Conservation (phyloP, 2,888 invertebrate genomes). For the Celastrina argiolus region DNA sequence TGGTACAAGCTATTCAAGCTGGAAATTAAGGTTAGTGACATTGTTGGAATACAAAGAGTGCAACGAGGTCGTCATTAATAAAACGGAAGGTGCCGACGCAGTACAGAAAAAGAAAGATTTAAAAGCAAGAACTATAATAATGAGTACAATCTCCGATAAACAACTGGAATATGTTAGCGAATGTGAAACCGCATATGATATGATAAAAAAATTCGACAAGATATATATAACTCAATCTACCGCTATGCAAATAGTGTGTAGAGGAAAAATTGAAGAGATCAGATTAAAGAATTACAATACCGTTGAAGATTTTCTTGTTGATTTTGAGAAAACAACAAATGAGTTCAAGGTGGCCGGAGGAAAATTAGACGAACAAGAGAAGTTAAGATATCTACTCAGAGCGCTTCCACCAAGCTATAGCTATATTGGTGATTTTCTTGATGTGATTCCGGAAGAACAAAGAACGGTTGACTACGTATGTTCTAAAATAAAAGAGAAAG, state of each 20-base stretch:
- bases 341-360: slow-evolving; percentile 37
- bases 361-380: slow-evolving; percentile 35
- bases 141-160: too few species aligned
- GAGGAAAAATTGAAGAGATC: slow-evolving; percentile 37
- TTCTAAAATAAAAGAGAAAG: slow-evolving; percentile 37
- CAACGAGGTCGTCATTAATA: not conserved
- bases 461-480: slow-evolving; percentile 35
- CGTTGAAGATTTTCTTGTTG: slow-evolving; percentile 38
- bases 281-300: too few species aligned
- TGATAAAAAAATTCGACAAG: slow-evolving; percentile 36
- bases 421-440: slow-evolving; percentile 37
- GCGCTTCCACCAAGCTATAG: slow-evolving; percentile 37
- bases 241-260: slow-evolving; percentile 37
- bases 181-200: too few species aligned
- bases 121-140: slow-evolving; percentile 35
- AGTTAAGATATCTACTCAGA: slow-evolving; percentile 37
- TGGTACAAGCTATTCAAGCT: not conserved
- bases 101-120: slow-evolving; percentile 34
- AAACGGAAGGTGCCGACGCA: slow-evolving; percentile 15
- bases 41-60: not conserved
- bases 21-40: not conserved
- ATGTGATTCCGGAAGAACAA: slow-evolving; percentile 38
- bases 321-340: slow-evolving; percentile 36
- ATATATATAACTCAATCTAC: slow-evolving; percentile 37
- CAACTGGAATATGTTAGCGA: too few species aligned